phyloP scores from a whole-genome alignment of 2,797 vertebrate species.

The Tauraco hartlaubi region DNA sequence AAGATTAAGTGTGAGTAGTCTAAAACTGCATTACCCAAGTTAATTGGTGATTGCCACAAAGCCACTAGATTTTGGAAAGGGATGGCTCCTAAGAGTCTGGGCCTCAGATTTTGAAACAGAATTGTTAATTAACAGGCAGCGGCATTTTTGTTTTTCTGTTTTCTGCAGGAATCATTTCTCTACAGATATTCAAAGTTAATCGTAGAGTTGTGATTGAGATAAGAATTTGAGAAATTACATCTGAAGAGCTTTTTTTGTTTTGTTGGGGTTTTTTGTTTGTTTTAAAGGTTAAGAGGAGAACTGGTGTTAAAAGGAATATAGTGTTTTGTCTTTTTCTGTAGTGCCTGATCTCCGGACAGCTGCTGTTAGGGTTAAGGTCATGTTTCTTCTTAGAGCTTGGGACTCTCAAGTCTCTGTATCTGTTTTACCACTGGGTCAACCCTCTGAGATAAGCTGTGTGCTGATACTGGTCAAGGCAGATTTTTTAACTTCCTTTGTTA shows the following conservation, averaged over 20 bases:
- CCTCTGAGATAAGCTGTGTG: background rate
- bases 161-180: background rate
- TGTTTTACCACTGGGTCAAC: background rate
- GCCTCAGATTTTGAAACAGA: background rate
- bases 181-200: background rate
- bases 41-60: background rate
- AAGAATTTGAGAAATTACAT: background rate
- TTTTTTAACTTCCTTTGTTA: background rate
- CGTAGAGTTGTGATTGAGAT: background rate
- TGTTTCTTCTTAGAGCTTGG: background rate
- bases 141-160: background rate
- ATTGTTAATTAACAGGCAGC: background rate
- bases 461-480: background rate
- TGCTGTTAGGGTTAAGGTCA: background rate
- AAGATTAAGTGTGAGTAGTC: background rate
- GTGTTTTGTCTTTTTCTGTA: background rate
- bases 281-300: background rate
- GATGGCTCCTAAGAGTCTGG: background rate
- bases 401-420: background rate
- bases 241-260: background rate
- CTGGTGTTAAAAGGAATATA: background rate
- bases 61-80: background rate
- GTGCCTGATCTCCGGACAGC: background rate
- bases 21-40: background rate
- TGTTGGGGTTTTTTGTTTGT: background rate